Evolutionary conservation across 1,140 invertebrate genomes (phyloP).

Genomic region (Zaprionus vittiger): DNA sequence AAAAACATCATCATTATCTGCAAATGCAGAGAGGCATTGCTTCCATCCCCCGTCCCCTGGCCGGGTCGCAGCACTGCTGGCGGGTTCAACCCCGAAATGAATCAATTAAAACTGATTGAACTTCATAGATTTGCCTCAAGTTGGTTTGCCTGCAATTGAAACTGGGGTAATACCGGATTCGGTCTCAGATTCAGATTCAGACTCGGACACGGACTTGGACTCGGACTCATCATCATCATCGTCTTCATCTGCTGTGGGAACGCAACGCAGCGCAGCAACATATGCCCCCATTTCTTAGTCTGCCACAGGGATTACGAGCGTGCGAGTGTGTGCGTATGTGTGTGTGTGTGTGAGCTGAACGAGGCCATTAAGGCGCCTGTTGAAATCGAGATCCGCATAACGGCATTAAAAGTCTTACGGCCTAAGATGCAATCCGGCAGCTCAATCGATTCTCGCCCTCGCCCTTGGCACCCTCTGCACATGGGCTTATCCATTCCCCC

Average conservation of each 20-base stretch:
- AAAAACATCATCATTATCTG: conserved; percentile 68
- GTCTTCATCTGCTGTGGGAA: conserved; percentile 31
- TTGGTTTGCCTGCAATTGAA: conserved; percentile 40
- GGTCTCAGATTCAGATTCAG: conserved; percentile 25
- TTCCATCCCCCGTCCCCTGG: neutral
- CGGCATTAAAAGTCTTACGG: conserved; percentile 34
- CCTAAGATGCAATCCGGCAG: conserved; percentile 56
- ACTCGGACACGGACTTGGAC: conserved; percentile 7
- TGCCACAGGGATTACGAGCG: conserved; percentile 62
- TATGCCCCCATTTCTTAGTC: conserved; percentile 69
- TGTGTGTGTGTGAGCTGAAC: conserved; percentile 5
- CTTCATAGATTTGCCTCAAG: conserved; percentile 63
- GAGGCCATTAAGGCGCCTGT: conserved; percentile 67
- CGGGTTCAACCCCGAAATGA: conserved; percentile 56
- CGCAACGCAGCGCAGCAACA: conserved; percentile 15
- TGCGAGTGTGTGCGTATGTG: conserved; percentile 15
- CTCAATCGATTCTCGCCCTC: neutral
- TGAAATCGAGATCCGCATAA: conserved; percentile 55
- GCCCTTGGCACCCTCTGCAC: neutral
- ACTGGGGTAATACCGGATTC: conserved; percentile 68
- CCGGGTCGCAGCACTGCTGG: neutral
- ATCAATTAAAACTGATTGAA: conserved; percentile 83
- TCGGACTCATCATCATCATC: conserved; percentile 25
- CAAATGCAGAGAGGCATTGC: neutral
- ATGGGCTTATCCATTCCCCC: no score